A percentile compares a stretch with the other conserved stretches of the same genome.
These are phyloP conservation scores for Sminthopsis crassicaudata DNA, from an alignment of 2,113 vertebrate species.

Conservation along the genomic window DNA sequence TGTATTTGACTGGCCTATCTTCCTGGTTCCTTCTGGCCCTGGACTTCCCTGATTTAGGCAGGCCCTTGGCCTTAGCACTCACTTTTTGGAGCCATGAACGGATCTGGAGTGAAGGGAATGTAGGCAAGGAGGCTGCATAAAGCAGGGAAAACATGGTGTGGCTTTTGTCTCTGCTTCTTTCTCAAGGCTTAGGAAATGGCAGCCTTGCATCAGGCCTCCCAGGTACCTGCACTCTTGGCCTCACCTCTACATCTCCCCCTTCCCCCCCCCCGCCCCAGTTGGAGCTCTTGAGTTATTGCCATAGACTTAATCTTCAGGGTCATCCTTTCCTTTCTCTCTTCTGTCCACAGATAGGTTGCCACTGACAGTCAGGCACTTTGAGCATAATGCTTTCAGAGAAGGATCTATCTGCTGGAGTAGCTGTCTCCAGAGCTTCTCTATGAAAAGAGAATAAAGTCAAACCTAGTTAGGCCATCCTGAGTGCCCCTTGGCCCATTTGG, in stretches of 20 bases:
- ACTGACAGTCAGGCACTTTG: constrained; percentile 64
- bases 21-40: not conserved
- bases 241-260: constrained; percentile 73
- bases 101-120: not conserved
- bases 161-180: constrained; percentile 15
- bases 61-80: not conserved
- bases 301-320: constrained; percentile 80
- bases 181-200: constrained; percentile 57
- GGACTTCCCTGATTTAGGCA: not conserved
- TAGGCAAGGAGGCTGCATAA: constrained; percentile 3
- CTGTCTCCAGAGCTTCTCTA: constrained; percentile 33
- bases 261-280: constrained; percentile 44
- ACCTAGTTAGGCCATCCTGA: constrained; percentile 53
- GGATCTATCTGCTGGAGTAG: constrained; percentile 8
- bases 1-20: not conserved
- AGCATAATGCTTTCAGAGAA: constrained; percentile 37
- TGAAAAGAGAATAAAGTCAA: constrained; percentile 46
- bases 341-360: constrained; percentile 72
- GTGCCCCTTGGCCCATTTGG: not conserved
- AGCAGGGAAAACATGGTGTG: not conserved
- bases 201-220: constrained; percentile 70
- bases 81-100: not conserved
- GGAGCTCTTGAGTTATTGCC: constrained; percentile 76
- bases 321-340: constrained; percentile 77
- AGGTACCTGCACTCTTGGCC: constrained; percentile 78